These are phyloP conservation scores for Cyphomyrus plagiostoma DNA, from an alignment of 2,113 vertebrate genomes.

Conservation along the genomic window DNA sequence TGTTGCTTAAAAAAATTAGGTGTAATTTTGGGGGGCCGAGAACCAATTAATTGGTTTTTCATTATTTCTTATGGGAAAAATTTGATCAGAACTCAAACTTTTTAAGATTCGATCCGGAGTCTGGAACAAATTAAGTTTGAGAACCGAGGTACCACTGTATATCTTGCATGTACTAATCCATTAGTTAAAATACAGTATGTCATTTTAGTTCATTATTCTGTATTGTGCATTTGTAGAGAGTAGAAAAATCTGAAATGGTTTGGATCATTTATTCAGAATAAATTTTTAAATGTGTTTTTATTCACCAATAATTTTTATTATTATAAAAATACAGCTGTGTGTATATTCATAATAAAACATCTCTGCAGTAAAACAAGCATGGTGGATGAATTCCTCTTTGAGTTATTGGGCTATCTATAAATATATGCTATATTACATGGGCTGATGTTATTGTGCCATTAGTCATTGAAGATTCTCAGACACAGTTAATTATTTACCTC, in stretches of 20 bases:
- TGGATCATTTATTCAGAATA: not conserved
- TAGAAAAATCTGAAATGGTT: not conserved
- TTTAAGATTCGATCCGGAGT: too few species aligned
- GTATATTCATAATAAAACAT: not conserved
- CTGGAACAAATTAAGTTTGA: too few species aligned
- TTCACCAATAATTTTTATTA: not conserved
- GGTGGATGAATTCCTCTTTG: not conserved
- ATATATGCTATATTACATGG: not conserved
- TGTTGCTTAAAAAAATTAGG: too few species aligned
- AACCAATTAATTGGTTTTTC: too few species aligned
- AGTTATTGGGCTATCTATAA: not conserved
- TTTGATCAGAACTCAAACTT: too few species aligned
- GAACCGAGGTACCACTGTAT: not conserved
- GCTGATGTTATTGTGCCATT: not conserved
- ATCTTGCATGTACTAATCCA: not conserved
- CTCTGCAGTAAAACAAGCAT: not conserved
- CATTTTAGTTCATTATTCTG: not conserved
- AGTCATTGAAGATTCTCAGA: not conserved
- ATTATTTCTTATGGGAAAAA: too few species aligned
- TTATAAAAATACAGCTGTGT: not conserved
- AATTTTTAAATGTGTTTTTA: not conserved
- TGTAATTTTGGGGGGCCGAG: too few species aligned
- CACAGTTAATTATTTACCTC: not conserved
- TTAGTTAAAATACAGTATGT: not conserved
- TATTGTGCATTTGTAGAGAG: not conserved